Evolutionary conservation across 2,113 vertebrate genomes (phyloP).

Genomic region (Actenoides lindsayi): DNA sequence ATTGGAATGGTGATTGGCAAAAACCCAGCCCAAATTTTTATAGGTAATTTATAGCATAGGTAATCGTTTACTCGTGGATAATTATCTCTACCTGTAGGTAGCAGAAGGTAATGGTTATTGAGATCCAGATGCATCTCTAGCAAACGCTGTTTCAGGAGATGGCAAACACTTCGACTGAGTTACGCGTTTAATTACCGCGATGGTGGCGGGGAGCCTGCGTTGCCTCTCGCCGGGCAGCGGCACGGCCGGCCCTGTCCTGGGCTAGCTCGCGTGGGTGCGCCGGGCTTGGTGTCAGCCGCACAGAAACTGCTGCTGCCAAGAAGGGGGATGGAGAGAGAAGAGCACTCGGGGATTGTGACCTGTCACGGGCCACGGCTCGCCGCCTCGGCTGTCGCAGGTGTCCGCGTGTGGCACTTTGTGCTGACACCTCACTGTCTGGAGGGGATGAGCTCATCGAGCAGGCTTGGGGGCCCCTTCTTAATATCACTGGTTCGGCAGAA

Average conservation of each 20-base stretch:
- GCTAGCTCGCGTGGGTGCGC: not conserved
- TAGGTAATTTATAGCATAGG: constrained; percentile 70
- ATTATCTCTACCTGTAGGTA: constrained; percentile 69
- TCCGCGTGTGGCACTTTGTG: not conserved
- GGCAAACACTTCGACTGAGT: constrained; percentile 44
- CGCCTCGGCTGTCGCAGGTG: too few species aligned
- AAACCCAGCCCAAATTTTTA: constrained; percentile 72
- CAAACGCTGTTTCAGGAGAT: constrained; percentile 8
- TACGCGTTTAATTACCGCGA: constrained; percentile 56
- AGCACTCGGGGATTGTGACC: not conserved
- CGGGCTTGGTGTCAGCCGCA: not conserved
- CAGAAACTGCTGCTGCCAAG: not conserved
- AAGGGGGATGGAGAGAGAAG: not conserved
- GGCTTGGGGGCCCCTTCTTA: not conserved
- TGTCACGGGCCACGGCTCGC: rapidly evolving
- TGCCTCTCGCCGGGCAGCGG: not conserved
- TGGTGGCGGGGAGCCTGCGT: not conserved
- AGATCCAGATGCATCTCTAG: constrained; percentile 43
- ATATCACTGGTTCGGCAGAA: not conserved
- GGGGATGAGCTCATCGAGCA: rapidly evolving
- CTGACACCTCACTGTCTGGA: not conserved
- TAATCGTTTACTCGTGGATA: constrained; percentile 66
- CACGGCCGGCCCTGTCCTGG: too few species aligned
- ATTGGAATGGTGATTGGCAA: constrained; percentile 73
- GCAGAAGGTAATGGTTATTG: constrained; percentile 60